These are phyloP conservation scores for Octomys mimax DNA, from an alignment of 2,797 vertebrate species.

Conservation along the genomic window DNA sequence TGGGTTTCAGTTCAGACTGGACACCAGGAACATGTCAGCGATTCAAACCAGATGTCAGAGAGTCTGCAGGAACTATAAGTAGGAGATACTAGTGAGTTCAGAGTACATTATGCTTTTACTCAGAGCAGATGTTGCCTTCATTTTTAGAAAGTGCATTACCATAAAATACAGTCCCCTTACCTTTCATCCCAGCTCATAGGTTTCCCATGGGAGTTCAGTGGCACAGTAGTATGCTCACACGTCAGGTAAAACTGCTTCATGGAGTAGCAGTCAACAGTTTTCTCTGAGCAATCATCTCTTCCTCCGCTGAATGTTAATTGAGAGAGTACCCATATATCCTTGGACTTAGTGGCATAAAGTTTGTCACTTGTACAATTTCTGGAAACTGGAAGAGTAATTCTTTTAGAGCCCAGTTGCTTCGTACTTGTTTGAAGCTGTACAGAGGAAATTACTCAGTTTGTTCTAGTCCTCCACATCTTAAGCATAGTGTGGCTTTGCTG, in stretches of 20 bases:
- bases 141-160: not conserved
- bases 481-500: not conserved
- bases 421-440: not conserved
- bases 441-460: not conserved
- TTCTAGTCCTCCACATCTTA: not conserved
- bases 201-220: conserved; percentile 23
- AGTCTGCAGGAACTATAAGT: not conserved
- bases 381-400: not conserved
- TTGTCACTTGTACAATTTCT: conserved; percentile 35
- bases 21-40: not conserved
- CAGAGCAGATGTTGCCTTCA: conserved; percentile 44
- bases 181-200: conserved; percentile 18
- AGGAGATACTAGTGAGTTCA: not conserved
- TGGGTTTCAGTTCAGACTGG: not conserved
- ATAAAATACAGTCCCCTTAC: not conserved
- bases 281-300: conserved; percentile 37
- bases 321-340: not conserved
- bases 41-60: not conserved
- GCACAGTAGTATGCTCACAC: not conserved
- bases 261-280: not conserved
- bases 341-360: conserved; percentile 34
- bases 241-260: conserved; percentile 28
- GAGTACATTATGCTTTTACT: conserved; percentile 25
- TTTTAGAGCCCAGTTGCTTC: conserved; percentile 30
- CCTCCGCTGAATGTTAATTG: conserved; percentile 13